Base-by-base conservation (phyloP, 2,888 invertebrate genomes). In the Protonemura montana region DNA sequence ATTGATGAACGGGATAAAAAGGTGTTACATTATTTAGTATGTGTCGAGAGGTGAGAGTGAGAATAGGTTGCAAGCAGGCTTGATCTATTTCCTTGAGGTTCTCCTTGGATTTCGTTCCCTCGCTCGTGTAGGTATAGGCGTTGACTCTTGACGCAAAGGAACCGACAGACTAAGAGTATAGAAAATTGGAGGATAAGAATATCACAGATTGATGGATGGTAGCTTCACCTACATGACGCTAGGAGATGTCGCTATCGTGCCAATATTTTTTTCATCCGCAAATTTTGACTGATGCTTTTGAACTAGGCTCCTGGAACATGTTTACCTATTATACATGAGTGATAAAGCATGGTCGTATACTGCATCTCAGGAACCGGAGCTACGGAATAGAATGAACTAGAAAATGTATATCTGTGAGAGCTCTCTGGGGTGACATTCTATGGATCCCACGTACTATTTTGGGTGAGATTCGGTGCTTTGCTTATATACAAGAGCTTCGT, bases 1-100 rank as follows among this genome's bases (percentile, higher is more conserved):
- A 84, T 84, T 84, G 84, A 84, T 84, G 84, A 84, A 84, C 84
- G 84, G 59, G 59, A 84, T 84, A 84, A 84, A 28, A 84, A 59
- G 84, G 82, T 76, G 84, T 76, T 84, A 84, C 42, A 84, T 84
- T 84, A 84, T 84, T 42, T 84, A 84, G 84, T 59, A 84, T 76
- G 84, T 59, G 84, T 84, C 81, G 84, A 76, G 84, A 76, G 29
- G 81, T n/a, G n/a, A n/a, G 30, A 59, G 59, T 59, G 59, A 59
- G 59, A 59, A 59, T 59, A 59, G 59, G 59, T 59, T 59, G 21
- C 59, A 59, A 59, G 59, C 59, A 30, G 81, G n/a, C 26, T 28
- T 78, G 78, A 78, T 78, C 78, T 78, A 78, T 78, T 27, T 78
- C 78, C 28, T 28, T 26, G 78, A 28, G 78, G 26, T 78, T 78